Conservation (phyloP, 2,113 vertebrate genomes). For the Strix uralensis region DNA sequence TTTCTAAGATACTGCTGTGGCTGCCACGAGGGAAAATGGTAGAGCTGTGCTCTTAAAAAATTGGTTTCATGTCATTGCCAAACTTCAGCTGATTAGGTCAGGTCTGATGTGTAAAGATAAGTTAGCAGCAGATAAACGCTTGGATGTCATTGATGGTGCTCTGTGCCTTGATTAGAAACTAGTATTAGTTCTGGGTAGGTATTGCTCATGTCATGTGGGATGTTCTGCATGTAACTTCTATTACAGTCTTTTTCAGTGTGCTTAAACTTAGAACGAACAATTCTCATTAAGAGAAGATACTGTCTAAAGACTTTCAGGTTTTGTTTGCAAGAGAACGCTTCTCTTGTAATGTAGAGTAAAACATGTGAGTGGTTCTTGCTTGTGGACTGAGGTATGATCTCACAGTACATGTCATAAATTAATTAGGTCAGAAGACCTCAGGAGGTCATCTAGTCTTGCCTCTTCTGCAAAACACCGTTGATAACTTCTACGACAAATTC, state of each 20-base stretch:
- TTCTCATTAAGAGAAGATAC: background rate
- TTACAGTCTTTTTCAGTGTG: background rate
- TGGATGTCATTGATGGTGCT: background rate
- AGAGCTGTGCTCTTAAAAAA: background rate
- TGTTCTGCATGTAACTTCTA: background rate
- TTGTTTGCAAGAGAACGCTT: background rate
- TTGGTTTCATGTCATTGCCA: background rate
- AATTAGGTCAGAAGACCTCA: background rate
- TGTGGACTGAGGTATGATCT: background rate
- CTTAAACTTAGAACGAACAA: background rate
- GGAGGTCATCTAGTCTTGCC: background rate
- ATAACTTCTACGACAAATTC: background rate
- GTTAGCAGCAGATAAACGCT: background rate
- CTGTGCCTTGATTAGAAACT: background rate
- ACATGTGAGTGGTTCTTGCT: background rate
- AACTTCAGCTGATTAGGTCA: background rate
- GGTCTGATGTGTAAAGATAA: background rate
- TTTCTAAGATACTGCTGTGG: background rate
- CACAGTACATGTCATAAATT: background rate
- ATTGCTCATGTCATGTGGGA: background rate
- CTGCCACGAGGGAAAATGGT: background rate
- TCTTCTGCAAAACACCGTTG: background rate
- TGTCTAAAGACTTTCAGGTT: background rate
- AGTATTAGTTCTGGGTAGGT: background rate
- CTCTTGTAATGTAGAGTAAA: background rate